Evolutionary conservation across 1,140 invertebrate species (phyloP).

Genomic region (Micrasema minimum): DNA sequence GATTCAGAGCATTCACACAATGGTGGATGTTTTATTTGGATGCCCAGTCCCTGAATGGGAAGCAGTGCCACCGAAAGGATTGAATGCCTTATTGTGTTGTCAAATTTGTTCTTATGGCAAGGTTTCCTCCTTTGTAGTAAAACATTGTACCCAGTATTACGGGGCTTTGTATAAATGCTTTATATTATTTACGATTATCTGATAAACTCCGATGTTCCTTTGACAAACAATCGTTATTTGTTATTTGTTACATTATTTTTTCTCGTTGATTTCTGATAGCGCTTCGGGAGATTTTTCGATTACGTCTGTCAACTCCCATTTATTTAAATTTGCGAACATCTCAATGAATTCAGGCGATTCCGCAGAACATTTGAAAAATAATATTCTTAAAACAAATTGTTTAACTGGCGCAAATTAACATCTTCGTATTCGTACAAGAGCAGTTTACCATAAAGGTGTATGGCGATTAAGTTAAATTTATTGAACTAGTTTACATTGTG

Average conservation of each 20-base stretch:
- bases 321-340: too few relatives aligned
- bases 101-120: constrained; percentile 48
- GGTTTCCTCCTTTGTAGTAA: constrained; percentile 38
- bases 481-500: too few relatives aligned
- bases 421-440: too few relatives aligned
- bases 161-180: constrained; percentile 37
- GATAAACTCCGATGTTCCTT: constrained; percentile 28
- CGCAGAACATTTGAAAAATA: too few relatives aligned
- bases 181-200: constrained; percentile 45
- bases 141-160: constrained; percentile 35
- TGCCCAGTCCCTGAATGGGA: constrained; percentile 24
- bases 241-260: constrained; percentile 23
- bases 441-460: too few relatives aligned
- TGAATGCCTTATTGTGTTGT: constrained; percentile 50
- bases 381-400: too few relatives aligned
- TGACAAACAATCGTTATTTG: constrained; percentile 12
- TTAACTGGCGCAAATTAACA: too few relatives aligned
- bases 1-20: constrained; percentile 35
- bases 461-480: too few relatives aligned
- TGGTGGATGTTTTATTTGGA: constrained; percentile 48
- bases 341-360: too few relatives aligned
- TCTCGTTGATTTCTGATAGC: constrained; percentile 20
- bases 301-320: too few relatives aligned
- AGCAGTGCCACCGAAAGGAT: constrained; percentile 49
- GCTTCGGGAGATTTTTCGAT: too few relatives aligned